Conservation (phyloP, 2,113 vertebrate species). For the Corythornis madagascariensis region DNA sequence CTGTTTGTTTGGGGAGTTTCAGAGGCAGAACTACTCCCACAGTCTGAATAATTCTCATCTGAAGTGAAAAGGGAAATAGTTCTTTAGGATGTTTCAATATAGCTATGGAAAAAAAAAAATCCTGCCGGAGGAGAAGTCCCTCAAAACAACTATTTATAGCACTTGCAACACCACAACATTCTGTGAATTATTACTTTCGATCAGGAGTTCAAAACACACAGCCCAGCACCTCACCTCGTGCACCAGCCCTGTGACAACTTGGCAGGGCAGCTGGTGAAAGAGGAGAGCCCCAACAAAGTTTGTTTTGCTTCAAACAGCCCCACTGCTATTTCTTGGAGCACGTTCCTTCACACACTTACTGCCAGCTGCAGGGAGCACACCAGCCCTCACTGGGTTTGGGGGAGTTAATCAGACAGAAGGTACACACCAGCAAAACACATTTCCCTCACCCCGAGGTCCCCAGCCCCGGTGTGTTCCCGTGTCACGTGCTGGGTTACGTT, state of each 20-base stretch:
- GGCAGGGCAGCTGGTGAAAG: neutral
- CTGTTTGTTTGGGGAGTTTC: neutral
- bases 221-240: rapidly evolving
- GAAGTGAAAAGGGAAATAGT: constrained; percentile 32
- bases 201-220: neutral
- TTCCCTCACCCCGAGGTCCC: neutral
- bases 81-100: neutral
- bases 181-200: neutral
- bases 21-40: constrained; percentile 34
- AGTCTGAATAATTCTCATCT: neutral
- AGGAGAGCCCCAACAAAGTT: neutral
- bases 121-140: neutral
- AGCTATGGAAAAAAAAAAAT: neutral
- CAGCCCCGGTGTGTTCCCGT: neutral
- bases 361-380: neutral
- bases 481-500: neutral
- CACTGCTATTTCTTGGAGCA: rapidly evolving
- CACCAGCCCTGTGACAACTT: neutral
- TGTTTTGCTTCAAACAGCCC: neutral
- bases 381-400: rapidly evolving
- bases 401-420: neutral
- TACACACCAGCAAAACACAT: neutral
- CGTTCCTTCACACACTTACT: rapidly evolving
- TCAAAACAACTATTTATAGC: neutral
- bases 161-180: neutral